Conservation (phyloP, 2,888 invertebrate genomes). For the Tupiocoris notatus region DNA sequence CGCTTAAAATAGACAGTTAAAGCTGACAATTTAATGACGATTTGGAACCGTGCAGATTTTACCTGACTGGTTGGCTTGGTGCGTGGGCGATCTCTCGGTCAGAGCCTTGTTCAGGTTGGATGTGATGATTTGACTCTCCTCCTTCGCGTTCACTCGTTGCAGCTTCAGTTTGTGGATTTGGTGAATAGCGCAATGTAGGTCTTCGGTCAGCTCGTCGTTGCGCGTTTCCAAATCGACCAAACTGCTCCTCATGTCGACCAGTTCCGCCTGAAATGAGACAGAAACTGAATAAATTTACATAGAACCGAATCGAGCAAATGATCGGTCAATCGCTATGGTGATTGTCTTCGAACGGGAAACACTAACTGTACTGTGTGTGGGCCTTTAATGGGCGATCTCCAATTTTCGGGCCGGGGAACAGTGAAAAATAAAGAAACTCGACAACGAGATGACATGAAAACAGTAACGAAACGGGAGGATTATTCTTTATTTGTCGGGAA, state of each 20-base stretch:
- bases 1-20: too few relatives aligned
- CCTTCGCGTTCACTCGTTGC: constrained; percentile 56
- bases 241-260: constrained; percentile 72
- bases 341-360: too few relatives aligned
- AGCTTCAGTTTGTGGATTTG: constrained; percentile 64
- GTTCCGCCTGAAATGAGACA: constrained; percentile 78
- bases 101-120: constrained; percentile 54
- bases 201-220: constrained; percentile 61
- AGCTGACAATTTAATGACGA: too few relatives aligned
- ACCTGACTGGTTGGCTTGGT: constrained; percentile 50
- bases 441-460: background rate
- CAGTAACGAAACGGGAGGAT: background rate
- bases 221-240: constrained; percentile 68
- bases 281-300: too few relatives aligned
- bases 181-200: constrained; percentile 62
- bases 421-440: too few relatives aligned
- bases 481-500: background rate
- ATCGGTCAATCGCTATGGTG: too few relatives aligned
- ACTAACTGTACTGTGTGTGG: too few relatives aligned
- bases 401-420: too few relatives aligned
- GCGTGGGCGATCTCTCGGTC: constrained; percentile 55
- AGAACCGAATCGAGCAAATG: too few relatives aligned
- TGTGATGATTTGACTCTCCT: constrained; percentile 47
- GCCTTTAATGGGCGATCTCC: too few relatives aligned
- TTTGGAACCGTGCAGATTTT: background rate